phyloP scores from a whole-genome alignment of 1,140 invertebrate species.

The Temnothorax nylanderi region DNA sequence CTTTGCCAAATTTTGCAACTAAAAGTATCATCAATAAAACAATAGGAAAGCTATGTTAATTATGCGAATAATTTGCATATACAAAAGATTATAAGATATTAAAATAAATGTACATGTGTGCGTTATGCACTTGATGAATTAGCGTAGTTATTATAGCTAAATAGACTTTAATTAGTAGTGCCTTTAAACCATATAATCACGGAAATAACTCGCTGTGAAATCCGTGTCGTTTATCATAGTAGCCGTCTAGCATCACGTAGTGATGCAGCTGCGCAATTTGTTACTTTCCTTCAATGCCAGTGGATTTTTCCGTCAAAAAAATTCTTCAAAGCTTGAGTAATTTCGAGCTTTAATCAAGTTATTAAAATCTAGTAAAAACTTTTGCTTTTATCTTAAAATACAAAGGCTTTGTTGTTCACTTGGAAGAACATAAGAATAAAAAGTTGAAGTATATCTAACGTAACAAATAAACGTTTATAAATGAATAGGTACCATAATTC shows the following conservation, averaged over 20 bases:
- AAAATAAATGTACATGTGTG: not conserved
- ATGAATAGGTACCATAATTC: slow-evolving; percentile 78
- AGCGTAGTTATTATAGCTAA: not conserved
- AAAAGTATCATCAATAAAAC: not conserved
- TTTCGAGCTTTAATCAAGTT: slow-evolving; percentile 31
- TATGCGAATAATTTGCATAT: not conserved
- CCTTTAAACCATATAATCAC: slow-evolving; percentile 40
- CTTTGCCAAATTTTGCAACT: not conserved
- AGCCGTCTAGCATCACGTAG: slow-evolving; percentile 14
- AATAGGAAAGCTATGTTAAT: slow-evolving; percentile 1
- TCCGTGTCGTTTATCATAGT: slow-evolving; percentile 39
- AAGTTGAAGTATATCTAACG: not conserved
- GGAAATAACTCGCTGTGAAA: slow-evolving; percentile 38
- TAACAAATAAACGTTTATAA: not conserved
- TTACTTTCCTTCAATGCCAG: slow-evolving; percentile 15
- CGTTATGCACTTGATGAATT: slow-evolving; percentile 27
- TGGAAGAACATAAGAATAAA: not conserved
- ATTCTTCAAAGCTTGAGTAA: slow-evolving; percentile 26
- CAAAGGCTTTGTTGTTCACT: not conserved
- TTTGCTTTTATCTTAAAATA: not conserved
- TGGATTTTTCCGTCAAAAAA: not conserved
- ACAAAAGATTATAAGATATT: not conserved
- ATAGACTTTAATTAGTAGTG: slow-evolving; percentile 48
- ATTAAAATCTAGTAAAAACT: slow-evolving; percentile 22
- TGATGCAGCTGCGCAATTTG: slow-evolving; percentile 29